Base-by-base conservation (phyloP, 2,113 vertebrate species). In the Cinclus mexicanus region DNA sequence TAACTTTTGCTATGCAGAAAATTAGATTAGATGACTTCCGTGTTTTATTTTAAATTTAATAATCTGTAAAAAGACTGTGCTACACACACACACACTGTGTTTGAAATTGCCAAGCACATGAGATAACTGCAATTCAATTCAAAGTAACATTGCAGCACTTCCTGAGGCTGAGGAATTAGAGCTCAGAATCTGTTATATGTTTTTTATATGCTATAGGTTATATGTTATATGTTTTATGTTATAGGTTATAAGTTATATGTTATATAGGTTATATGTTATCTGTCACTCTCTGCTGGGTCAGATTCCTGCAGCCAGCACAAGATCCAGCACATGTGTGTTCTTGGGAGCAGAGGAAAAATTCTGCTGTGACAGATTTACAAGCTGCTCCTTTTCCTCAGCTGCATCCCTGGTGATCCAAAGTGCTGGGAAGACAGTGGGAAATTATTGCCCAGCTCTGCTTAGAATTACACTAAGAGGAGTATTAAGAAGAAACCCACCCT, bases 21-120 rank as follows among this genome's bases (percentile, higher is more conserved):
- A 86, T 56, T 5, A 64, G 7, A 42, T 7, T 6, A 41, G 20
- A 41, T 63, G 0, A 41, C 5, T 72, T 49, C 20, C 0, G 1
- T 41, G 26, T 33, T 21, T 68, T 39, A 28, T 42, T 60, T 79
- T 21, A 11, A 2, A 29, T 59, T 56, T 57, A 77, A 46, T 75
- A 64, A 37, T 46, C 35, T 75, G 17, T 37, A 22, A 79, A 84
- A 75, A 52, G 44, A 31, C 10, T 41, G 25, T 77, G 31, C 28
- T 24, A 6, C 25, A 35, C 22, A 53, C 15, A 49, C 44, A 11
- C 24, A 14, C 14, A 52, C 0, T 3, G 33, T 7, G 9, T 49
- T 76, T 46, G 61, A 76, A 85, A 91, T 19, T 49, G 16, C 25
- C 64, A 67, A 41, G 35, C 29, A 23, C 52, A 11, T 2, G 53